phyloP scores from a whole-genome alignment of 2,113 vertebrate species.

The Phasianus colchicus region DNA sequence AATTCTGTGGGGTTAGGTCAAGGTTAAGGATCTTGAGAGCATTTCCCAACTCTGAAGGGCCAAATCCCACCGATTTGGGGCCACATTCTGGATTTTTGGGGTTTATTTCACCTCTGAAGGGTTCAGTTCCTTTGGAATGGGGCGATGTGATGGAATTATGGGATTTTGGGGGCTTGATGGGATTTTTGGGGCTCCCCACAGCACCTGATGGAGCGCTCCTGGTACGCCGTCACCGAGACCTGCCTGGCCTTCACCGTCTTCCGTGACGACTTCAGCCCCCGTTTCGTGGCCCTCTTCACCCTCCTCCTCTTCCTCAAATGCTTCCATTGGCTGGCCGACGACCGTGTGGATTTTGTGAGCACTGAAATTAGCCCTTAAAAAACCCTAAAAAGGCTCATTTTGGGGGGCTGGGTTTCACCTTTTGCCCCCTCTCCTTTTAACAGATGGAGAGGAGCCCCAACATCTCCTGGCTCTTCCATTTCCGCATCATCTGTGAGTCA shows the following conservation, averaged over 20 bases:
- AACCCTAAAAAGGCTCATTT: rapidly evolving
- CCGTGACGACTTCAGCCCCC: slow-evolving; percentile 96
- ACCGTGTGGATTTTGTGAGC: slow-evolving; percentile 96
- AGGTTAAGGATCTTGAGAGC: no score
- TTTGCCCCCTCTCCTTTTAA: no score
- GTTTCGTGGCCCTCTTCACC: slow-evolving; percentile 97
- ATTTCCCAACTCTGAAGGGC: no score
- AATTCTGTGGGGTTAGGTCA: no score
- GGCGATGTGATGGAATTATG: no score
- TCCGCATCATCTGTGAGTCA: slow-evolving; percentile 93
- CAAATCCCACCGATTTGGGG: no score
- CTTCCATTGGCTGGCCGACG: slow-evolving; percentile 98
- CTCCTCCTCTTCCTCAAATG: slow-evolving; percentile 98
- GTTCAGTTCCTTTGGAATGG: no score
- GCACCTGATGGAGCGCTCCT: slow-evolving; percentile 97
- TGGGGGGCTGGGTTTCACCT: rapidly evolving
- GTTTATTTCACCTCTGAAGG: no score
- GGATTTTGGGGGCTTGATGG: no score
- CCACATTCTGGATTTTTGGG: no score
- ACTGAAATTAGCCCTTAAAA: rapidly evolving
- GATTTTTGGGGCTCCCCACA: slow-evolving; percentile 27
- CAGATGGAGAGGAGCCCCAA: slow-evolving; percentile 99
- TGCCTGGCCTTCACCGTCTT: slow-evolving; percentile 98
- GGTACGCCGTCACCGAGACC: slow-evolving; percentile 97
- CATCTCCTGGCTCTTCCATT: slow-evolving; percentile 96